Evolutionary conservation across 2,797 vertebrate genomes (phyloP).

Genomic region (Helicolenus hilgendorfi): DNA sequence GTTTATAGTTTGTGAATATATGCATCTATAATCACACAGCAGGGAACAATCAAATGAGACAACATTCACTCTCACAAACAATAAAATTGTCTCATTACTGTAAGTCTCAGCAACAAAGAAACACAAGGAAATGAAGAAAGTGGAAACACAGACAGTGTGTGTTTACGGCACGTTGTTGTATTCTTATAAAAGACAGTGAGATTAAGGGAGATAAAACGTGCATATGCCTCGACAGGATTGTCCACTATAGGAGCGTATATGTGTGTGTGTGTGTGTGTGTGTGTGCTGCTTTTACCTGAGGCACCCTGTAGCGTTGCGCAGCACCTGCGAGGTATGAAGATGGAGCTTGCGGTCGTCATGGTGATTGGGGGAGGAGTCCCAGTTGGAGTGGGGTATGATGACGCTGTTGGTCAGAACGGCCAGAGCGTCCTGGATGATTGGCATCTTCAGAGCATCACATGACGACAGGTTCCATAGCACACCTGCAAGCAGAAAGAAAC

Average conservation of each 20-base stretch:
- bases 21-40: conserved; percentile 27
- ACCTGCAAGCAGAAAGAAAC: conserved; percentile 83
- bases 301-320: conserved; percentile 99
- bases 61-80: background rate
- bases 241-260: background rate
- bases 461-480: conserved; percentile 99
- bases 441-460: conserved; percentile 99
- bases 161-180: background rate
- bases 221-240: background rate
- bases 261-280: background rate
- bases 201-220: background rate
- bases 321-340: conserved; percentile 98
- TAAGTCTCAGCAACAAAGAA: conserved; percentile 1
- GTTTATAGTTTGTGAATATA: conserved; percentile 29
- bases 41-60: background rate
- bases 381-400: conserved; percentile 98
- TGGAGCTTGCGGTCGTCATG: conserved; percentile 98
- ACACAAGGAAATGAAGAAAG: background rate
- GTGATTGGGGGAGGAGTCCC: conserved; percentile 96
- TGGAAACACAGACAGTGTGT: background rate
- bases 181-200: background rate
- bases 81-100: background rate
- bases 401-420: conserved; percentile 98
- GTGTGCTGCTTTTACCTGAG: conserved; percentile 92
- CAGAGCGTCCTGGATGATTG: conserved; percentile 99